Evolutionary conservation across 2,888 invertebrate genomes (phyloP).

Genomic region (Nemapogon koenigi): DNA sequence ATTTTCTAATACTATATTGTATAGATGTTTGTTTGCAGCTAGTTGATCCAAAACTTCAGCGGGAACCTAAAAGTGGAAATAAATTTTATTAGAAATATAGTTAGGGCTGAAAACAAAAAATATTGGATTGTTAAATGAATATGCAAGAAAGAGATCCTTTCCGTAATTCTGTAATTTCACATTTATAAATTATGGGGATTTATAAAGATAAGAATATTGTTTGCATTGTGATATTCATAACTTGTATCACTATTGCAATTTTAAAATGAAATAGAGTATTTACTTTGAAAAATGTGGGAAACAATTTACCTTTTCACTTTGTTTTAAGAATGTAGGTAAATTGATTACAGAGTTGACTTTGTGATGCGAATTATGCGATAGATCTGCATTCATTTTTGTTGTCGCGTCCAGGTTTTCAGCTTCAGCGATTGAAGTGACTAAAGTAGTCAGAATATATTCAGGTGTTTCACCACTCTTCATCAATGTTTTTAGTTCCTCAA

Average conservation of each 20-base stretch:
- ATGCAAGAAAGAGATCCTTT: too few relatives aligned
- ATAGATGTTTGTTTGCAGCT: conserved; percentile 67
- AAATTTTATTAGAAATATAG: conserved; percentile 10
- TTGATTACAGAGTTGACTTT: conserved; percentile 75
- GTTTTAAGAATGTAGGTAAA: conserved; percentile 78
- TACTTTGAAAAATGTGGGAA: background rate
- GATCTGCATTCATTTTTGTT: conserved; percentile 52
- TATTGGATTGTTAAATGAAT: background rate
- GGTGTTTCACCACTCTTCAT: conserved; percentile 75
- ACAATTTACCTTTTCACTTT: conserved; percentile 70
- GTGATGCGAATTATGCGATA: conserved; percentile 37
- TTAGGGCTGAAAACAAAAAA: too few relatives aligned
- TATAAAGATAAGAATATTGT: too few relatives aligned
- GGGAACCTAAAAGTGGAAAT: conserved; percentile 62
- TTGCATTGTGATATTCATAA: too few relatives aligned
- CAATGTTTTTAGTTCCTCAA: conserved; percentile 71
- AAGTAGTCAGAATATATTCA: conserved; percentile 68
- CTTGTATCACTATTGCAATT: background rate
- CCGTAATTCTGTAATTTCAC: background rate
- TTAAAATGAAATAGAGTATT: background rate
- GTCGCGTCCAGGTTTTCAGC: conserved; percentile 52
- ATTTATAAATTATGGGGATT: too few relatives aligned
- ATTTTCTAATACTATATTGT: conserved; percentile 74
- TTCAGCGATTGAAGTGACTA: conserved; percentile 66
- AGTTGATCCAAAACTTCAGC: conserved; percentile 74